These are phyloP conservation scores for Acronicta alni DNA, from an alignment of 2,888 invertebrate species.

Conservation along the genomic window DNA sequence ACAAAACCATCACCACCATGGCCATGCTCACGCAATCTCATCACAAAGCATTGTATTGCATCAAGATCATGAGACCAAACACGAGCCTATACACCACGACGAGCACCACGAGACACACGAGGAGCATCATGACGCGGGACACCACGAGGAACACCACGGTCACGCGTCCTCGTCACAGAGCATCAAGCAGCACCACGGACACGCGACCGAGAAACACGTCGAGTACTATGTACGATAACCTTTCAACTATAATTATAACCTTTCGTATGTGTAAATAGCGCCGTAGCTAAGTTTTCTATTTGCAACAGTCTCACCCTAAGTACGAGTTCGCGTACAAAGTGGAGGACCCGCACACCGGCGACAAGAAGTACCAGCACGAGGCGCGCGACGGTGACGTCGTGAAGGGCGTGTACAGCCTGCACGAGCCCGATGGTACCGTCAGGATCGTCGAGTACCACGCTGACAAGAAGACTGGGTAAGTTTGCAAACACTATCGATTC, in stretches of 20 bases:
- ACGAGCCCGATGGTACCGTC: constrained; percentile 85
- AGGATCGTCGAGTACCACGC: constrained; percentile 86
- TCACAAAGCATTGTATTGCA: constrained; percentile 67
- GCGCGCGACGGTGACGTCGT: constrained; percentile 80
- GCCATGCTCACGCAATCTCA: constrained; percentile 63
- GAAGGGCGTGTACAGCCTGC: constrained; percentile 87
- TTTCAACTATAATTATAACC: background rate
- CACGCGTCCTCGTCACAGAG: constrained; percentile 48
- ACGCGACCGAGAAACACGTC: constrained; percentile 40
- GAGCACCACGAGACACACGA: constrained; percentile 18
- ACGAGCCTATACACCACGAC: constrained; percentile 14
- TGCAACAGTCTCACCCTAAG: constrained; percentile 72
- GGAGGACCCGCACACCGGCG: constrained; percentile 84
- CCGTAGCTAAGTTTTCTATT: background rate
- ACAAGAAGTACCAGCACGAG: constrained; percentile 85
- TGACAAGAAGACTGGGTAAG: constrained; percentile 66
- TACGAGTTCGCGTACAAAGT: constrained; percentile 84
- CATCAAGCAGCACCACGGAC: constrained; percentile 24
- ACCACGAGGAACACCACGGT: constrained; percentile 1
- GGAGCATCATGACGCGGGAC: constrained; percentile 10
- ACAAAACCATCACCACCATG: constrained; percentile 39
- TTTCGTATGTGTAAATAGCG: background rate
- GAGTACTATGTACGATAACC: constrained; percentile 51
- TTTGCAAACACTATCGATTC: background rate
- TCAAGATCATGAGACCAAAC: constrained; percentile 51